Evolutionary conservation across 2,888 invertebrate genomes (phyloP).

Genomic region (Deilephila porcellus): DNA sequence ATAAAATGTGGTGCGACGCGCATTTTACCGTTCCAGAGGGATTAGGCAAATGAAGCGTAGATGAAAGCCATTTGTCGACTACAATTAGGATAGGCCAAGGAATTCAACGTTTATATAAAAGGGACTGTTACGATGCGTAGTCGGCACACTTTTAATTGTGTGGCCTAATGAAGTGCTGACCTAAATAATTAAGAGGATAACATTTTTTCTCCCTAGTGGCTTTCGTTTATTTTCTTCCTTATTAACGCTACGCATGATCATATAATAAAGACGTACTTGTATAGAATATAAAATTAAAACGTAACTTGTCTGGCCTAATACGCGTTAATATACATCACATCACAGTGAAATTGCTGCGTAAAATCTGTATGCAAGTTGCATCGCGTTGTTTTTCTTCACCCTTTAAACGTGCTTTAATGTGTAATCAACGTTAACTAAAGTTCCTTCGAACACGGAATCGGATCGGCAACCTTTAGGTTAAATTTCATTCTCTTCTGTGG

Average conservation of each 20-base stretch:
- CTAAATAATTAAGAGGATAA: slow-evolving; percentile 47
- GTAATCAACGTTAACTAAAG: no score
- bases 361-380: no score
- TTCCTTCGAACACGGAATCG: no score
- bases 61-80: slow-evolving; percentile 50
- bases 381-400: no score
- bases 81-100: slow-evolving; percentile 45
- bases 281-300: neutral
- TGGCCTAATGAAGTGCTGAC: slow-evolving; percentile 47
- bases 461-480: no score
- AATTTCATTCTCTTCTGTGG: no score
- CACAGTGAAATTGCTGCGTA: no score
- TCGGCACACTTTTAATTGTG: slow-evolving; percentile 55
- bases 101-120: slow-evolving; percentile 48
- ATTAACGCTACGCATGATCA: slow-evolving; percentile 13
- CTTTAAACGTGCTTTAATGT: no score
- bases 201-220: slow-evolving; percentile 35
- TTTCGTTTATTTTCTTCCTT: slow-evolving; percentile 34
- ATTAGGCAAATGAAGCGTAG: slow-evolving; percentile 49
- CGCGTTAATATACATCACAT: no score
- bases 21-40: slow-evolving; percentile 42
- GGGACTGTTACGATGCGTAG: slow-evolving; percentile 49
- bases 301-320: no score
- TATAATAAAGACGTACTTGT: neutral
- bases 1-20: slow-evolving; percentile 13